Evolutionary conservation across 1,140 invertebrate genomes (phyloP), one percentile per base, ranked within the genome.

Genomic region (Bombus turneri): DNA sequence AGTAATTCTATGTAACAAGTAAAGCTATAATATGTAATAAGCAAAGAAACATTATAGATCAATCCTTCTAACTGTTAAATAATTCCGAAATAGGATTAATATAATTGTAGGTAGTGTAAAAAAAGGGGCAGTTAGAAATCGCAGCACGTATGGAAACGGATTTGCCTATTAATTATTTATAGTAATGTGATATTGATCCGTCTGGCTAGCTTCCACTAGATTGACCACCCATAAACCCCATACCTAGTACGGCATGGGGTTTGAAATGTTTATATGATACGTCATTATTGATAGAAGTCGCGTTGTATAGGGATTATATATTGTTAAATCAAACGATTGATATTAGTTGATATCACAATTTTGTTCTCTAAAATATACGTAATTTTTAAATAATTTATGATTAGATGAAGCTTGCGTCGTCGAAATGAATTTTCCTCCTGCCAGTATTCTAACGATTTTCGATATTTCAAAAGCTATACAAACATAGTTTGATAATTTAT

Each of bases 131-230:
- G 75, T 81, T 74, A 69, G 25, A 57, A 90, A 76, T 83, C 81
- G 77, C 68, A 87, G 62, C 34, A 88, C 74, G 90, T 75, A 83
- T 69, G 88, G 79, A 57, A 87, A 88, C 91, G 86, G 85, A 66
- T 68, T 62, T 87, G 81, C 59, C 82, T 91, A 94, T 94, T 94
- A 94, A 94, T 94, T 94, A 95, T 95, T 95, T 94, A 94, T 94
- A 91, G 92, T 94, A 94, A 95, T 95, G 93, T 91, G 92, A 92
- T 94, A 95, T 95, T 91, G 94, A 95, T 94, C 93, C 91, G 93
- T 94, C 92, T 93, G 92, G 93, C 87, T 90, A 91, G 86, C 91
- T 88, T 90, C 84, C 87, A 88, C 81, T 77, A 79, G 84, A 89
- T 86, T 88, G 87, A 93, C 86, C 86, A 81, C n/a, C 78, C 83